These are phyloP conservation scores for Pelosia muscerda DNA, from an alignment of 2,888 invertebrate genomes.

Conservation along the genomic window DNA sequence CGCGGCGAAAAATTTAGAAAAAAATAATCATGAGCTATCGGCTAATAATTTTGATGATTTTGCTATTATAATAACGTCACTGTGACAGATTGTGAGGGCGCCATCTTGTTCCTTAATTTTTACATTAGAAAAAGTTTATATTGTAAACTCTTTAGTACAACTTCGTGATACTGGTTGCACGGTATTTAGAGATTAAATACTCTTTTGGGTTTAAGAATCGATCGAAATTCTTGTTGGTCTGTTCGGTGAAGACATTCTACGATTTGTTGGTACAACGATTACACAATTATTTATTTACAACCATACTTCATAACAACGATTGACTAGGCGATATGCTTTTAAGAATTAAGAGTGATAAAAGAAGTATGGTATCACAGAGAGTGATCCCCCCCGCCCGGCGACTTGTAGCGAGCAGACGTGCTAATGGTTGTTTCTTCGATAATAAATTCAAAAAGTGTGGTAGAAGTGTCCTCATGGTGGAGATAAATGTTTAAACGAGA, in stretches of 20 bases:
- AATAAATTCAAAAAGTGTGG: too few relatives aligned
- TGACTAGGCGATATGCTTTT: too few relatives aligned
- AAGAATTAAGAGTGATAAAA: too few relatives aligned
- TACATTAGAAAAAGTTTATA: neutral
- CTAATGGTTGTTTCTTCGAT: too few relatives aligned
- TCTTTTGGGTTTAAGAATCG: neutral
- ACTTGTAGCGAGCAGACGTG: too few relatives aligned
- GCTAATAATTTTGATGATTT: slow-evolving; percentile 18
- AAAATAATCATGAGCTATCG: slow-evolving; percentile 6
- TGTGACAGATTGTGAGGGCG: neutral
- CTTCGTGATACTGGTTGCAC: neutral
- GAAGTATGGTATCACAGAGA: too few relatives aligned
- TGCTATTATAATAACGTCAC: slow-evolving; percentile 15
- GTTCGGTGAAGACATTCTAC: neutral
- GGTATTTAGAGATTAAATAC: neutral
- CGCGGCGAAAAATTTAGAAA: slow-evolving; percentile 18
- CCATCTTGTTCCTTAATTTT: slow-evolving; percentile 10
- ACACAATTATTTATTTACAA: too few relatives aligned
- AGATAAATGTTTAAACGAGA: too few relatives aligned
- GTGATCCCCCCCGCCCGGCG: too few relatives aligned
- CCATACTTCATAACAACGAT: too few relatives aligned
- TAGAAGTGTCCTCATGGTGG: too few relatives aligned
- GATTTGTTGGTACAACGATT: neutral
- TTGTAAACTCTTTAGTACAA: neutral
- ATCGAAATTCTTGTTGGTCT: neutral